Evolutionary conservation across 2,888 invertebrate genomes (phyloP).

Genomic region (Neoascia interrupta): DNA sequence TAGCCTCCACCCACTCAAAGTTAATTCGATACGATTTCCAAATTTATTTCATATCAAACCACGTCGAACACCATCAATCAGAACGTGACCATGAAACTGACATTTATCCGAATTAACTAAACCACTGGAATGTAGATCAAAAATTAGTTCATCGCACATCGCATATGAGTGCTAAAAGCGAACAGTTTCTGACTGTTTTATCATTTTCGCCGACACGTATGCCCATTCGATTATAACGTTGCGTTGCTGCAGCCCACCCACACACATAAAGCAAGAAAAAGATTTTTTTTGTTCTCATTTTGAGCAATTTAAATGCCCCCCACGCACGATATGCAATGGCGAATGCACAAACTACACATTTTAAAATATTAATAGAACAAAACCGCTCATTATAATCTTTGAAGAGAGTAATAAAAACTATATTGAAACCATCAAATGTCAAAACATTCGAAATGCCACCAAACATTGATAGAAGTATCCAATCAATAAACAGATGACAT

Average conservation of each 20-base stretch:
- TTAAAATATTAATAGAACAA: too few species aligned
- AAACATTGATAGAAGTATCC: too few species aligned
- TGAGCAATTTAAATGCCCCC: constrained; percentile 1
- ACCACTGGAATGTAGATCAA: constrained; percentile 22
- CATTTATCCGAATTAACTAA: constrained; percentile 15
- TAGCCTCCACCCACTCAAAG: too few species aligned
- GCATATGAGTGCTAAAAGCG: constrained; percentile 2
- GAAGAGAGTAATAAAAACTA: too few species aligned
- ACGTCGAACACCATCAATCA: too few species aligned
- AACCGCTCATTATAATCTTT: too few species aligned
- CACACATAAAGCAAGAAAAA: neutral
- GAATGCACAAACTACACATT: neutral
- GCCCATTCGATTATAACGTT: constrained; percentile 35
- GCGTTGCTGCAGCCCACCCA: constrained; percentile 30
- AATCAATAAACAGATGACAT: too few species aligned
- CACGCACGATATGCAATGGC: constrained; percentile 1
- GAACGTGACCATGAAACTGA: neutral
- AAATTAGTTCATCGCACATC: constrained; percentile 24
- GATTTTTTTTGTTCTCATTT: neutral
- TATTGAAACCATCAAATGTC: too few species aligned
- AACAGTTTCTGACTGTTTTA: neutral
- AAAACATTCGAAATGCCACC: too few species aligned
- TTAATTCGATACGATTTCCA: too few species aligned
- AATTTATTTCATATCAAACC: too few species aligned
- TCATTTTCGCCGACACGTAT: constrained; percentile 17